These are phyloP conservation scores for Myopa tessellatipennis DNA, from an alignment of 2,888 invertebrate genomes.

Conservation along the genomic window DNA sequence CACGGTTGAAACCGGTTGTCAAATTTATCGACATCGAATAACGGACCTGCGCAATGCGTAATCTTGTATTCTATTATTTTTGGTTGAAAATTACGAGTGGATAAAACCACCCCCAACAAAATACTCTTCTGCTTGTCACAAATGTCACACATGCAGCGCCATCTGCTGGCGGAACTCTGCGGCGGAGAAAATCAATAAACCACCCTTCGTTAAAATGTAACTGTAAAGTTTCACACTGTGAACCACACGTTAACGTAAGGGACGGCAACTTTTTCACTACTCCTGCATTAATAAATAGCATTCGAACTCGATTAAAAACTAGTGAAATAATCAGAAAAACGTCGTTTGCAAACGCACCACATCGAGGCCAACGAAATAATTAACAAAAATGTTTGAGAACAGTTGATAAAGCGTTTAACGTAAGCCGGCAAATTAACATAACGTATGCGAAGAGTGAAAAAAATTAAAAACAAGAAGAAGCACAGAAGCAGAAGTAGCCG, in stretches of 20 bases:
- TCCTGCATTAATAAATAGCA: constrained; percentile 19
- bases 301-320: constrained; percentile 41
- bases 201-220: constrained; percentile 64
- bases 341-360: constrained; percentile 46
- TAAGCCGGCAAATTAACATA: constrained; percentile 45
- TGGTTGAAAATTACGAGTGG: neutral
- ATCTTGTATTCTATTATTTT: too few species aligned
- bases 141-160: constrained; percentile 27
- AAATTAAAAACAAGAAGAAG: constrained; percentile 38
- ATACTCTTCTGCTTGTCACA: constrained; percentile 6
- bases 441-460: constrained; percentile 45
- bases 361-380: constrained; percentile 45
- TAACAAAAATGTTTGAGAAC: constrained; percentile 46
- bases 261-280: constrained; percentile 32
- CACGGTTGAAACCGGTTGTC: too few species aligned
- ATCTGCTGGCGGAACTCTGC: constrained; percentile 21
- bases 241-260: constrained; percentile 56
- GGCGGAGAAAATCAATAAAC: constrained; percentile 64
- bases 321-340: constrained; percentile 46
- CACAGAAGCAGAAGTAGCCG: constrained; percentile 38
- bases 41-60: too few species aligned
- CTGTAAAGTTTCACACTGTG: constrained; percentile 64
- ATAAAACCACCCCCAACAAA: constrained; percentile 4
- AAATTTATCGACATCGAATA: too few species aligned
- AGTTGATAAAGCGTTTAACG: constrained; percentile 45